Evolutionary conservation across 2,888 invertebrate species (phyloP).

Genomic region (Clepsis dumicolana): DNA sequence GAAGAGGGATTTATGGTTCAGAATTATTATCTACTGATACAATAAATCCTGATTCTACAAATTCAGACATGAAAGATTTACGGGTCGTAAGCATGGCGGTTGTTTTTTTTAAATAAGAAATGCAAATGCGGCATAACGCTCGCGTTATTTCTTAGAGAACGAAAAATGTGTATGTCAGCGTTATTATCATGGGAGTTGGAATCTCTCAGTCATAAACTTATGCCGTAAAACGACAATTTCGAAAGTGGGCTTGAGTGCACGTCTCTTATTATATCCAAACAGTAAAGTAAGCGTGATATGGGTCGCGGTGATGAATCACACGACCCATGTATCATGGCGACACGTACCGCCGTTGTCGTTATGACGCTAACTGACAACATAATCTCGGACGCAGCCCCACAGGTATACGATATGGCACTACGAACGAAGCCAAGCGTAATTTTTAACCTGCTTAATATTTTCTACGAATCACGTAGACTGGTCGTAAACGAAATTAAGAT

Average conservation of each 20-base stretch:
- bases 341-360: slow-evolving; percentile 58
- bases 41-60: slow-evolving; percentile 12
- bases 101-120: slow-evolving; percentile 12
- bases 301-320: slow-evolving; percentile 74
- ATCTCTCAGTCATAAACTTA: slow-evolving; percentile 40
- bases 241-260: slow-evolving; percentile 48
- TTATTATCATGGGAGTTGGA: slow-evolving; percentile 34
- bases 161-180: slow-evolving; percentile 24
- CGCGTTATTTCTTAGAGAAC: slow-evolving; percentile 15
- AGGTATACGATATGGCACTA: slow-evolving; percentile 25
- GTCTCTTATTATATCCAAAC: slow-evolving; percentile 54
- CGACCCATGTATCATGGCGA: slow-evolving; percentile 56
- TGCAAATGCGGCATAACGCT: slow-evolving; percentile 22
- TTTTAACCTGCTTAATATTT: not conserved
- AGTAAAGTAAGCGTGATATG: slow-evolving; percentile 66
- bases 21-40: slow-evolving; percentile 2
- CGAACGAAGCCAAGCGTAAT: slow-evolving; percentile 6
- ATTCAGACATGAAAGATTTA: not conserved
- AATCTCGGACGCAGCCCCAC: slow-evolving; percentile 49
- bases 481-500: not conserved
- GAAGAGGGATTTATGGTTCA: slow-evolving; percentile 29
- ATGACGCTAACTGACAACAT: slow-evolving; percentile 69
- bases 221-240: slow-evolving; percentile 45
- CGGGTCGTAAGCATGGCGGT: not conserved
- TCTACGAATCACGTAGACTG: not conserved